phyloP scores from a whole-genome alignment of 2,888 invertebrate species.

The Heliothis peltigera region DNA sequence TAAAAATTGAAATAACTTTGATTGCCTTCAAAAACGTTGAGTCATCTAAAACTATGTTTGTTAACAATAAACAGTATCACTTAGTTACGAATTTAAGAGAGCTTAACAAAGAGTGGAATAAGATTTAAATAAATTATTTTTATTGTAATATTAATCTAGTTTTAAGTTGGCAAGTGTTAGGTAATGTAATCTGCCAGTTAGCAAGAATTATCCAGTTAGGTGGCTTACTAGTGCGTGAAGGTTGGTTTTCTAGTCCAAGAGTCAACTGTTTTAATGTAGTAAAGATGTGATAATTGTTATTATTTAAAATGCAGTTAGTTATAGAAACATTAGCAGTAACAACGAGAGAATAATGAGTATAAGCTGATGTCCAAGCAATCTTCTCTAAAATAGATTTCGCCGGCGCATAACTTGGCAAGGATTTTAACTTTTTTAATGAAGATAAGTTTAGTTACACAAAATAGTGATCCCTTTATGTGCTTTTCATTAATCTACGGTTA shows the following conservation, averaged over 20 bases:
- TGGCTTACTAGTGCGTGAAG: constrained; percentile 62
- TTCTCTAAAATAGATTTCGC: too few relatives aligned
- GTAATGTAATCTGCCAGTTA: constrained; percentile 51
- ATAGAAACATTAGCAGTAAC: neutral
- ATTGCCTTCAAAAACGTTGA: too few relatives aligned
- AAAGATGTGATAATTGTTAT: constrained; percentile 7
- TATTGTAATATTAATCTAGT: constrained; percentile 22
- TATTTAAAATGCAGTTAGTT: neutral
- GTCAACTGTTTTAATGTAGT: constrained; percentile 4
- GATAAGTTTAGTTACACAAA: too few relatives aligned
- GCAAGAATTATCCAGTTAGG: constrained; percentile 44
- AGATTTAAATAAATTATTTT: constrained; percentile 28
- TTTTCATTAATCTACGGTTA: too few relatives aligned
- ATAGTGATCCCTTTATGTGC: too few relatives aligned
- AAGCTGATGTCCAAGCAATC: too few relatives aligned
- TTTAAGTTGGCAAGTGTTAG: constrained; percentile 29
- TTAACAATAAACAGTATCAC: neutral
- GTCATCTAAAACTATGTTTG: neutral
- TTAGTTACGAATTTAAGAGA: constrained; percentile 22
- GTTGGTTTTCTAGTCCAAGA: constrained; percentile 39
- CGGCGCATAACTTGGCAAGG: too few relatives aligned
- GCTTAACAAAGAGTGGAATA: constrained; percentile 12
- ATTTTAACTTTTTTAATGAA: too few relatives aligned
- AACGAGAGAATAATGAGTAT: too few relatives aligned
- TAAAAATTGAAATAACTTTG: too few relatives aligned